Base-by-base conservation (phyloP, 2,888 invertebrate species). In the Diarsia dahlii region DNA sequence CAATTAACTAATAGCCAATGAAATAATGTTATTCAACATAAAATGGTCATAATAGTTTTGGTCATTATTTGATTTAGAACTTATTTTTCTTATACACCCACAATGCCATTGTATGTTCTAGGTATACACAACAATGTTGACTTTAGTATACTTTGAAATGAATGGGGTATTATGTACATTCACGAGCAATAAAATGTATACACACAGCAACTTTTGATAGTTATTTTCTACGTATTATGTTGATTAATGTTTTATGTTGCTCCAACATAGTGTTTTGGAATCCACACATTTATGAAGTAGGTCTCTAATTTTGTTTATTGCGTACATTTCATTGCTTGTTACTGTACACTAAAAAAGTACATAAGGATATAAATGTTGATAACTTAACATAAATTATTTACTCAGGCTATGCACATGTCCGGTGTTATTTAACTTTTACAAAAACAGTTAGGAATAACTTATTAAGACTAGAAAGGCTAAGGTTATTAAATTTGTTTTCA, bases 331-430 rank as follows among this genome's bases (percentile, higher is more conserved):
- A 39, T 39, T 39, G 39, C 39, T 39, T 39, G 39, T 39, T 39
- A 39, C n/a, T 46, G 18, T 56, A 56, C 39, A 5, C 39, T 39
- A 63, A 45, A 66, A 58, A 28, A 50, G 48, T 48, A 34, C 12
- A 45, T 63, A 58, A 63, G 34, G 39, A 28, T 67, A 28, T 63
- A 52, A 52, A 64, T 63, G 46, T 62, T 46, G n/a, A 66, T 70
- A 54, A 69, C 56, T 64, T 58, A 50, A 68, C 60, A 56, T 70
- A 45, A 60, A 50, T 71, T 84, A 81, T 71, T 71, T 56, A 73
- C 82, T 71, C 63, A 54, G 85, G 82, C 82, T 82, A 82, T 85
- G 73, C 62, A 68, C 56, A 58, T 65, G 3, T 75, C 52, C 56
- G 48, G 52, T 84, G 71, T 84, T 68, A 65, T 71, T 62, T 63